Evolutionary conservation across 2,113 vertebrate genomes (phyloP).

Genomic region (Cephalopterus ornatus): DNA sequence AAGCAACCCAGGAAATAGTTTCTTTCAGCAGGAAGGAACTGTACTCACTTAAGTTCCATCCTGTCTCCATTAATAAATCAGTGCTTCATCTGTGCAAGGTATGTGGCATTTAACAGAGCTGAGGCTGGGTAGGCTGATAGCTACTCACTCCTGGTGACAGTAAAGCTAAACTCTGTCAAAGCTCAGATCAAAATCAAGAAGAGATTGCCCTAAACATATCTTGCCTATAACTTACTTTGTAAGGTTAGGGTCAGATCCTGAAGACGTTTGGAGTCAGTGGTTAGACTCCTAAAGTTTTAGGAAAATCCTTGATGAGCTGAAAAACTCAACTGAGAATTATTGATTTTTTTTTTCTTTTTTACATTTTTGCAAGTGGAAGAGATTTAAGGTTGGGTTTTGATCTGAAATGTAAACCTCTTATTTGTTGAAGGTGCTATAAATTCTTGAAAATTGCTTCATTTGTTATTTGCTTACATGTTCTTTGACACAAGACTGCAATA

Average conservation of each 20-base stretch:
- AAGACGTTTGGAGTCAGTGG: not conserved
- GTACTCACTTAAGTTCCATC: not conserved
- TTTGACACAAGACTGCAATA: conserved; percentile 27
- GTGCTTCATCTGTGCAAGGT: not conserved
- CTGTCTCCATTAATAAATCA: not conserved
- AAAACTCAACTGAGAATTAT: not conserved
- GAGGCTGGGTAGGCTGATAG: not conserved
- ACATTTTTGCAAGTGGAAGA: not conserved
- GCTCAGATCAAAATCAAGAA: not conserved
- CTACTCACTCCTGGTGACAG: not conserved
- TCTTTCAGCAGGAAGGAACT: not conserved
- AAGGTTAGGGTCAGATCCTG: not conserved
- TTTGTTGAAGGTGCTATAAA: not conserved
- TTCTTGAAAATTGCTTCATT: not conserved
- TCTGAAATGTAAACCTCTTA: not conserved
- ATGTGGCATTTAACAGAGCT: not conserved
- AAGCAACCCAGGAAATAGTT: not conserved
- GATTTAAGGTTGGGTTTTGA: not conserved
- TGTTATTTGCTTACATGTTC: conserved; percentile 13
- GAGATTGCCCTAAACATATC: not conserved
- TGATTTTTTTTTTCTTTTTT: not conserved
- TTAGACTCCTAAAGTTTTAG: not conserved
- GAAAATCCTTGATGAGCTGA: not conserved
- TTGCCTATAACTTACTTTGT: not conserved
- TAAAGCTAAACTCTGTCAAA: not conserved